A percentile compares a stretch with the other conserved stretches of the same genome.
phyloP scores from a whole-genome alignment of 2,113 vertebrate genomes.

The Heterocephalus glaber region DNA sequence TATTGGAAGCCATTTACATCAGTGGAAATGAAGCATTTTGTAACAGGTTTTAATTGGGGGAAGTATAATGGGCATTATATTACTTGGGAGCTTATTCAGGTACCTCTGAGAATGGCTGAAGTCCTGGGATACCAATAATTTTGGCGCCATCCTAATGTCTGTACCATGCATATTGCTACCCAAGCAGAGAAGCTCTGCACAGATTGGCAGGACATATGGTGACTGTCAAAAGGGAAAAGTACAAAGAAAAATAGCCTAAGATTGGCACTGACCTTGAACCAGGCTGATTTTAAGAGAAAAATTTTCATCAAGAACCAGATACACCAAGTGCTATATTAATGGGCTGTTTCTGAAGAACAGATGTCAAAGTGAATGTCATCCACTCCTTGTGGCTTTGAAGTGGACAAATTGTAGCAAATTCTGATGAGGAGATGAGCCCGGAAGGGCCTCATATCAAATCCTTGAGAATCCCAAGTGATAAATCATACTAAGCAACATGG shows the following conservation, averaged over 20 bases:
- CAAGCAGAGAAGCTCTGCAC: neutral
- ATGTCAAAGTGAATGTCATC: slow-evolving; percentile 65
- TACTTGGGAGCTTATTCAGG: neutral
- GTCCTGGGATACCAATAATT: neutral
- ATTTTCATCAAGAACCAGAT: slow-evolving; percentile 65
- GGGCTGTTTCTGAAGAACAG: slow-evolving; percentile 45
- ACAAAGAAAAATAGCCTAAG: slow-evolving; percentile 48
- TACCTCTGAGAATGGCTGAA: neutral
- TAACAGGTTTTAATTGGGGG: neutral
- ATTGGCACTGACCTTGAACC: slow-evolving; percentile 58
- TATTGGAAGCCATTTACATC: neutral
- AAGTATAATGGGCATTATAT: neutral
- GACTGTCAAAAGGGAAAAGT: slow-evolving; percentile 49
- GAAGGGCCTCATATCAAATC: slow-evolving; percentile 50
- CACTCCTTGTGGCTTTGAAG: slow-evolving; percentile 46
- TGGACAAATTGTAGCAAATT: slow-evolving; percentile 58
- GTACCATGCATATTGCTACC: neutral
- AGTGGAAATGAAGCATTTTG: neutral
- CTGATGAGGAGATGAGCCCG: slow-evolving; percentile 55
- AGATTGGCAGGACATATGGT: neutral
- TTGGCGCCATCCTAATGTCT: neutral
- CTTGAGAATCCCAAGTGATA: slow-evolving; percentile 80
- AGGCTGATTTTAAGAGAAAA: slow-evolving; percentile 51
- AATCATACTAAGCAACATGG: slow-evolving; percentile 80
- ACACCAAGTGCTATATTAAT: slow-evolving; percentile 59